These are phyloP conservation scores for Eupelmus urozonus DNA, from an alignment of 2,888 invertebrate species.

Conservation along the genomic window DNA sequence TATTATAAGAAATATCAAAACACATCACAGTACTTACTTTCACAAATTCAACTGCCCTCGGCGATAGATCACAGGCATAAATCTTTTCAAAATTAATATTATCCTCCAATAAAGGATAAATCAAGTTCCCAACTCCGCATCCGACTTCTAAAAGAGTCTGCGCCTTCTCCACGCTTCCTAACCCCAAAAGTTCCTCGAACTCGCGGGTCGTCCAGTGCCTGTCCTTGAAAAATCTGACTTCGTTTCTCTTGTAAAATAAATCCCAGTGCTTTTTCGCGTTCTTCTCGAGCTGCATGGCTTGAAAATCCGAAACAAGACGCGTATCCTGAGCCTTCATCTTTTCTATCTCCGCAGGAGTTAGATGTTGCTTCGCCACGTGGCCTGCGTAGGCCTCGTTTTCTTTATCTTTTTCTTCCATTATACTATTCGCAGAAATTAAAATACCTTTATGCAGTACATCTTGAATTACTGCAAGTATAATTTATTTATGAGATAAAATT, in stretches of 20 bases:
- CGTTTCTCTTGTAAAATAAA: slow-evolving; percentile 96
- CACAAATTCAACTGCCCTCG: slow-evolving; percentile 92
- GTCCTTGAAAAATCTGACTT: slow-evolving; percentile 95
- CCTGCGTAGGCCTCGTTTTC: slow-evolving; percentile 55
- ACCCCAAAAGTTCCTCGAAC: slow-evolving; percentile 88
- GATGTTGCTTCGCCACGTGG: slow-evolving; percentile 78
- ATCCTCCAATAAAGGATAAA: slow-evolving; percentile 93
- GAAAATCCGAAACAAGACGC: slow-evolving; percentile 84
- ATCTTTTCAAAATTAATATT: slow-evolving; percentile 81
- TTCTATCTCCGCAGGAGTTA: slow-evolving; percentile 81
- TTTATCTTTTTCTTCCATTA: slow-evolving; percentile 60
- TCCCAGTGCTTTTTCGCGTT: slow-evolving; percentile 96
- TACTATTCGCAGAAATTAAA: not conserved
- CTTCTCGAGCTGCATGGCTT: slow-evolving; percentile 87
- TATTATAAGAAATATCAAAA: not conserved
- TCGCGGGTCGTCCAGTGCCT: slow-evolving; percentile 98
- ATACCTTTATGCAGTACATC: no score
- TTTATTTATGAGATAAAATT: no score
- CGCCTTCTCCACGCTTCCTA: slow-evolving; percentile 77
- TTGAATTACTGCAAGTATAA: no score
- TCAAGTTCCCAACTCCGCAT: slow-evolving; percentile 97
- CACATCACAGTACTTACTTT: slow-evolving; percentile 79
- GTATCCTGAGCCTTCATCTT: slow-evolving; percentile 85
- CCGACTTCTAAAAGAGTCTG: slow-evolving; percentile 88
- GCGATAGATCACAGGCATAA: slow-evolving; percentile 95